Conservation (phyloP, 2,888 invertebrate species). For the Amiota minor region DNA sequence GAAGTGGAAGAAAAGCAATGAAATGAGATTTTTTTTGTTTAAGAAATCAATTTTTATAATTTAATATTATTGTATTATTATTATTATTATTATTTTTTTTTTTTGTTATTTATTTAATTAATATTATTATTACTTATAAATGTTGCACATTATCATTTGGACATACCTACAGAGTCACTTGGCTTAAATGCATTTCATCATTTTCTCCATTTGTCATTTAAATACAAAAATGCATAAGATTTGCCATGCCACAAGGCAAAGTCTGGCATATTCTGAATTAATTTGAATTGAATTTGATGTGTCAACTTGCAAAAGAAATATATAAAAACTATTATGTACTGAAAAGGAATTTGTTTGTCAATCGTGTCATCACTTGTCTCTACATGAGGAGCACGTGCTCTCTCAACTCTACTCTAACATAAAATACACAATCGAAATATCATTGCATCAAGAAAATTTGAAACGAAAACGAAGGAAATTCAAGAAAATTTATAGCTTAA, state of each 20-base stretch:
- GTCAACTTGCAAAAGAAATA: constrained; percentile 49
- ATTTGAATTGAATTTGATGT: constrained; percentile 63
- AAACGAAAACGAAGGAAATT: constrained; percentile 5
- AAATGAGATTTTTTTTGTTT: too few relatives aligned
- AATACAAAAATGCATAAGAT: constrained; percentile 11
- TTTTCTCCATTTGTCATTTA: constrained; percentile 21
- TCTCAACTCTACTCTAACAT: constrained; percentile 10
- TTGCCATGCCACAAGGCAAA: constrained; percentile 1
- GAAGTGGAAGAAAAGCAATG: constrained; percentile 6
- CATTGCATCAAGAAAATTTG: not conserved
- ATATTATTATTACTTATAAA: constrained; percentile 41
- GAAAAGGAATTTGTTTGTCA: too few relatives aligned
- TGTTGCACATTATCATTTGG: too few relatives aligned
- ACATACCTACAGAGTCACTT: not conserved
- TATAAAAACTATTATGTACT: too few relatives aligned
- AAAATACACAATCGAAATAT: not conserved
- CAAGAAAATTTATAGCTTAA: constrained; percentile 11
- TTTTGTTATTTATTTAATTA: constrained; percentile 67
- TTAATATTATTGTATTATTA: constrained; percentile 31
- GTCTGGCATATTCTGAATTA: too few relatives aligned
- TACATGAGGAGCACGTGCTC: too few relatives aligned
- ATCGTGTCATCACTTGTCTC: too few relatives aligned
- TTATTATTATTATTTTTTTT: constrained; percentile 42
- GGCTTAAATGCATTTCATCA: constrained; percentile 27
- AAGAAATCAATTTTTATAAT: too few relatives aligned